Evolutionary conservation across 2,888 invertebrate genomes (phyloP), one percentile per base, ranked within the genome.

Genomic region (Listrodromus nycthemerus): DNA sequence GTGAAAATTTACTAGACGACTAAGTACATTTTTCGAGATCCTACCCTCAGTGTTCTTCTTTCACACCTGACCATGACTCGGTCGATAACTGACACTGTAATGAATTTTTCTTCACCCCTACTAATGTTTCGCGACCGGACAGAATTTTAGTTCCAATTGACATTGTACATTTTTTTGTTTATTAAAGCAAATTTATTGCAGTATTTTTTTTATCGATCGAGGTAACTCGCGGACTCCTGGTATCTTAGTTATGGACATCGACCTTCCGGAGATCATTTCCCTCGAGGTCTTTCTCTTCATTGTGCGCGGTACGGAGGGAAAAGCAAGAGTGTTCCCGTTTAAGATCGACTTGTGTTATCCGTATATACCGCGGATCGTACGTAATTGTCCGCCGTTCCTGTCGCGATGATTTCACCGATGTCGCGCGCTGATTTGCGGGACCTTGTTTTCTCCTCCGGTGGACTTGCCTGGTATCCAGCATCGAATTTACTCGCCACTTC

Each of bases 231-330:
- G 41, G 3, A 16, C 41, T 45, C 41, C 13, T 45, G 16, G 16
- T 24, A 19, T 48, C 21, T 52, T 10, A 33, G 33, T n/a, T 45
- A n/a, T 48, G 27, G 30, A 67, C 41, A 27, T 33, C 21, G 67
- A 10, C 70, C 75, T 70, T 65, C 70, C 30, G 24, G 30, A 58
- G 58, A 67, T 24, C 27, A 69, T 76, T 75, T 70, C 24, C 70
- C 63, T 37, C 75, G 55, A 75, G 52, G 75, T 30, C 70, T 55
- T 70, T 63, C 45, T 65, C 55, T 65, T 50, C 41, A 13, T n/a
- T 8, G 24, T 13, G 24, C 45, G 13, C 45, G 8, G 45, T 13
- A 45, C 19, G n/a, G 58, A 61, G 10, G 30, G 45, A 10, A n/a
- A 73, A 19, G 37, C 41, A n/a, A 19, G 65, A 33, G 24, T 10